Evolutionary conservation across 2,888 invertebrate genomes (phyloP).

Genomic region (Bimastos eiseni): DNA sequence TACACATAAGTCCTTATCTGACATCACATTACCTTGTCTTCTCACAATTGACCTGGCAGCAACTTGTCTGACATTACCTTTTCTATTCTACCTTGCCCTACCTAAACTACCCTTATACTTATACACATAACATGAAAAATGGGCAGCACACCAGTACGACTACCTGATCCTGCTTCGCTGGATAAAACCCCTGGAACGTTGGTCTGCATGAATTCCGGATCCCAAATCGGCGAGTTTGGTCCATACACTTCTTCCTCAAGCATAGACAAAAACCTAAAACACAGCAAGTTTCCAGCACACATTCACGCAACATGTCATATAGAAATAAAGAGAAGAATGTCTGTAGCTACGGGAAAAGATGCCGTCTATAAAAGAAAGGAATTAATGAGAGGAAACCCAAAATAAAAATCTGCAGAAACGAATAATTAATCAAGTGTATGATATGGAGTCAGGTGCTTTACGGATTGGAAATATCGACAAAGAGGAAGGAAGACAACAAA

Average conservation of each 20-base stretch:
- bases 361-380: too few relatives aligned
- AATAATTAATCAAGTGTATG: too few relatives aligned
- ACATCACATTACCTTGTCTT: background rate
- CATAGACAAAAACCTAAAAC: slow-evolving; percentile 79
- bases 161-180: slow-evolving; percentile 17
- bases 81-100: background rate
- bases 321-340: too few relatives aligned
- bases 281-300: too few relatives aligned
- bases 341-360: too few relatives aligned
- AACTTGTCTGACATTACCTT: background rate
- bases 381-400: too few relatives aligned
- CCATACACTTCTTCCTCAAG: slow-evolving; percentile 86
- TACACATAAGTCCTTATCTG: too few relatives aligned
- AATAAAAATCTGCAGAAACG: too few relatives aligned
- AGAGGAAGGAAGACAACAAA: too few relatives aligned
- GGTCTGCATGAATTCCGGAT: slow-evolving; percentile 73
- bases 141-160: background rate
- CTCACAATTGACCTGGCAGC: background rate
- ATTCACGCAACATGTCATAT: too few relatives aligned
- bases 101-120: background rate
- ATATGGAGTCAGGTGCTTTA: too few relatives aligned
- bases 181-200: slow-evolving; percentile 23
- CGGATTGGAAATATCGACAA: too few relatives aligned
- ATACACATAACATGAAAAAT: background rate
- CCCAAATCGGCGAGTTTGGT: slow-evolving; percentile 87